Percentiles rank a stretch among this genome's conserved stretches.
Evolutionary conservation across 2,888 invertebrate genomes (phyloP).

Genomic region (Macroteleia sp.): DNA sequence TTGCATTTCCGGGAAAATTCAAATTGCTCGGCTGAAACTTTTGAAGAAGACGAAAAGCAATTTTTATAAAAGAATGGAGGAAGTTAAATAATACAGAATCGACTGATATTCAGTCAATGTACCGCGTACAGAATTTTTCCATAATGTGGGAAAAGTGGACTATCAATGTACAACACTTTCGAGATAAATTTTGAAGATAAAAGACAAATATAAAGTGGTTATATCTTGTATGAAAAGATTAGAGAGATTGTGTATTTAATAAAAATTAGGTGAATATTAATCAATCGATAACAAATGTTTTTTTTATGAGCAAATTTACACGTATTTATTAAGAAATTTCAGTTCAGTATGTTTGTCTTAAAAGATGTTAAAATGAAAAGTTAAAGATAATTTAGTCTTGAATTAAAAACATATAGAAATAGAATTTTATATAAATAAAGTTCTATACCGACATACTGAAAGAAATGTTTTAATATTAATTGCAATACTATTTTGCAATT

Average conservation of each 20-base stretch:
- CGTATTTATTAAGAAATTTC: too few relatives aligned
- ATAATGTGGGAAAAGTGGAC: slow-evolving; percentile 23
- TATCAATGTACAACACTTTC: slow-evolving; percentile 10
- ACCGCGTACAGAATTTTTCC: slow-evolving; percentile 32
- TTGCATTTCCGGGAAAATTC: slow-evolving; percentile 52
- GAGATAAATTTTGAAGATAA: slow-evolving; percentile 35
- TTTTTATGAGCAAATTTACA: too few relatives aligned
- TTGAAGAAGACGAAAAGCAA: background rate
- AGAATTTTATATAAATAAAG: too few relatives aligned
- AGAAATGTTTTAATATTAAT: too few relatives aligned
- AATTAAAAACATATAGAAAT: too few relatives aligned
- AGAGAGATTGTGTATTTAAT: slow-evolving; percentile 18
- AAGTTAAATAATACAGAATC: too few relatives aligned
- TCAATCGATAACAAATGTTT: background rate
- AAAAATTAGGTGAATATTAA: slow-evolving; percentile 20
- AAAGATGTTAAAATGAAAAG: too few relatives aligned
- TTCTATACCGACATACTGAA: too few relatives aligned
- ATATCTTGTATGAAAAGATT: slow-evolving; percentile 23
- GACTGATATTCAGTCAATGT: too few relatives aligned
- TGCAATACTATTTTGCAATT: too few relatives aligned
- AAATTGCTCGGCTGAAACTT: background rate
- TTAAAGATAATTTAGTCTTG: too few relatives aligned
- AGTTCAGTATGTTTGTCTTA: too few relatives aligned
- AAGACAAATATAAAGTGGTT: background rate
- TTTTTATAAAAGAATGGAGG: background rate